A percentile compares a stretch with the other conserved stretches of the same genome.
Evolutionary conservation across 2,113 vertebrate species (phyloP).

Genomic region (Bos indicus): DNA sequence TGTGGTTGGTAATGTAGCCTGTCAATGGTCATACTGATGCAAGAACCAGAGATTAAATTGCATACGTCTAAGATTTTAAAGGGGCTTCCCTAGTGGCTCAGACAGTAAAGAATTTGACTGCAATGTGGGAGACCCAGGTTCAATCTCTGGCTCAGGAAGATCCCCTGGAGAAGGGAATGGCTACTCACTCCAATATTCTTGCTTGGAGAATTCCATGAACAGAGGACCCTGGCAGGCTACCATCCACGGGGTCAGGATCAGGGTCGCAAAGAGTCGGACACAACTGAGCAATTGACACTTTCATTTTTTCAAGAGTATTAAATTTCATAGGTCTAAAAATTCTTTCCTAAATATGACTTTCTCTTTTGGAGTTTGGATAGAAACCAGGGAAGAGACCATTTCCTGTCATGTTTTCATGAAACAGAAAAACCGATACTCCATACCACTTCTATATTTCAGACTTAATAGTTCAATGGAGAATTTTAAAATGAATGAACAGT

Average conservation of each 20-base stretch:
- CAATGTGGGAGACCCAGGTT: background rate
- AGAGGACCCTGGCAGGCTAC: background rate
- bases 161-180: background rate
- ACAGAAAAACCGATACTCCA: background rate
- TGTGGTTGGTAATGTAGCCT: background rate
- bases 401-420: background rate
- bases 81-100: background rate
- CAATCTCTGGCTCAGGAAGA: background rate
- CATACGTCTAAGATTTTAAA: background rate
- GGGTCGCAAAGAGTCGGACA: background rate
- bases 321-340: background rate
- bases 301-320: background rate
- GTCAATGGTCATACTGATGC: background rate
- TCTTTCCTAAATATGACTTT: background rate
- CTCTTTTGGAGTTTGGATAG: background rate
- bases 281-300: background rate
- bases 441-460: background rate
- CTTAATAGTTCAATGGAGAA: background rate
- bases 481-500: background rate
- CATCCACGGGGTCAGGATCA: accelerated
- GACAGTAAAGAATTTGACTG: background rate
- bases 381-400: background rate
- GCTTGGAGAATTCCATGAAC: background rate
- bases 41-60: background rate
- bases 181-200: background rate